Evolutionary conservation across 1,140 invertebrate species (phyloP).

Genomic region (Hestina assimilis): DNA sequence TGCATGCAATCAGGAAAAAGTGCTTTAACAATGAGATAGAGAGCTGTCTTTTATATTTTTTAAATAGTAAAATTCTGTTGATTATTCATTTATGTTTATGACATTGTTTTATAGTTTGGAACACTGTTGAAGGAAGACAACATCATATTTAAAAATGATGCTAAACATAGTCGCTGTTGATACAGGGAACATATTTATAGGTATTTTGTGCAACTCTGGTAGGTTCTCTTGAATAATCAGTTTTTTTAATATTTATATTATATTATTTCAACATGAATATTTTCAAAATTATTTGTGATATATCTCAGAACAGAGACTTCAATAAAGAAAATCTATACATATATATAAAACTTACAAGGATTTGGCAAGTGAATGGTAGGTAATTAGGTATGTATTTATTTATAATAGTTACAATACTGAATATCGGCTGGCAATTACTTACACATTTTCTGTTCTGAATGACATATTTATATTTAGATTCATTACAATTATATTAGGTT

Average conservation of each 20-base stretch:
- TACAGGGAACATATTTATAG: neutral
- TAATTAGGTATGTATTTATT: no score
- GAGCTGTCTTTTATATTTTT: conserved; percentile 43
- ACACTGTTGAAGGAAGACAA: conserved; percentile 56
- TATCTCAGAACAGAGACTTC: neutral
- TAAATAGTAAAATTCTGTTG: conserved; percentile 22
- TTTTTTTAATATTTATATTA: neutral
- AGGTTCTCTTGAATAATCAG: neutral
- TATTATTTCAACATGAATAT: neutral
- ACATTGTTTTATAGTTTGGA: conserved; percentile 36
- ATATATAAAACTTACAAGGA: no score
- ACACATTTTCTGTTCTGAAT: neutral
- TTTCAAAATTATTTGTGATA: neutral
- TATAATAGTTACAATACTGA: no score
- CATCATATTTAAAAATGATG: conserved; percentile 20
- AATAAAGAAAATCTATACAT: neutral
- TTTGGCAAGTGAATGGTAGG: no score
- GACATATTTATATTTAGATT: conserved; percentile 3
- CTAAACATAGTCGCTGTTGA: neutral
- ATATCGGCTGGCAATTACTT: neutral
- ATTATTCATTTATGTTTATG: conserved; percentile 19
- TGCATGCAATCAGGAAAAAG: conserved; percentile 70
- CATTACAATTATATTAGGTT: conserved; percentile 16
- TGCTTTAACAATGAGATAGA: conserved; percentile 60
- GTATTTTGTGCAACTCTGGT: conserved; percentile 19